Evolutionary conservation across 2,797 vertebrate genomes (phyloP).

Genomic region (Acestrorhynchus altus): DNA sequence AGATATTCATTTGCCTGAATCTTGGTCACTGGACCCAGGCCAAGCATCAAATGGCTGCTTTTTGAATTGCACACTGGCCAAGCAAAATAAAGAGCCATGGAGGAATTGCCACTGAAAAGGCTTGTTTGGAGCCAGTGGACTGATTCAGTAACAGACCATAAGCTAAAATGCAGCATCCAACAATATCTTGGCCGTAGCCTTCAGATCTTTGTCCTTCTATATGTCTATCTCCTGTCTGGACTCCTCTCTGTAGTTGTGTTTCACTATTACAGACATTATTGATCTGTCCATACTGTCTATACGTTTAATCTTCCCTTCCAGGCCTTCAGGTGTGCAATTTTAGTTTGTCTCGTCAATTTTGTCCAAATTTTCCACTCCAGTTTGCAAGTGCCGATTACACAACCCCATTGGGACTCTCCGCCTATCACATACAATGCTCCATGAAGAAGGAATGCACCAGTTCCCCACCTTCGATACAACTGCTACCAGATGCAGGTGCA

Average conservation of each 20-base stretch:
- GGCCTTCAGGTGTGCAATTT: too few relatives aligned
- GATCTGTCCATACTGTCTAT: neutral
- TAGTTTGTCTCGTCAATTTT: too few relatives aligned
- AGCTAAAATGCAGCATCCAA: conserved; percentile 16
- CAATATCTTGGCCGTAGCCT: neutral
- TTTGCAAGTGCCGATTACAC: too few relatives aligned
- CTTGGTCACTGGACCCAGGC: conserved; percentile 43
- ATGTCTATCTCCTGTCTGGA: neutral
- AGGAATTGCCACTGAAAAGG: conserved; percentile 43
- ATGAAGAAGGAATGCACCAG: too few relatives aligned
- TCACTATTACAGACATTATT: conserved; percentile 5
- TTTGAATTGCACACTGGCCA: conserved; percentile 55
- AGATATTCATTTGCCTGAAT: conserved; percentile 55
- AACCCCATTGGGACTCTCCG: too few relatives aligned
- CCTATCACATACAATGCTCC: too few relatives aligned
- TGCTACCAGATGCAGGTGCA: too few relatives aligned
- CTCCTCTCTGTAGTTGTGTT: neutral
- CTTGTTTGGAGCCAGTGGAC: conserved; percentile 54
- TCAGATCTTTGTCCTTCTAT: too few relatives aligned
- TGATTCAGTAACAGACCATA: conserved; percentile 38
- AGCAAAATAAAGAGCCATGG: conserved; percentile 45
- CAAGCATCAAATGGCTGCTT: conserved; percentile 47
- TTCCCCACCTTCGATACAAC: too few relatives aligned
- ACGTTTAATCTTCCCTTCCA: neutral
- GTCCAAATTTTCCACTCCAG: too few relatives aligned